These are phyloP conservation scores for Cyclura pinguis DNA, from an alignment of 2,797 vertebrate species.

Conservation along the genomic window DNA sequence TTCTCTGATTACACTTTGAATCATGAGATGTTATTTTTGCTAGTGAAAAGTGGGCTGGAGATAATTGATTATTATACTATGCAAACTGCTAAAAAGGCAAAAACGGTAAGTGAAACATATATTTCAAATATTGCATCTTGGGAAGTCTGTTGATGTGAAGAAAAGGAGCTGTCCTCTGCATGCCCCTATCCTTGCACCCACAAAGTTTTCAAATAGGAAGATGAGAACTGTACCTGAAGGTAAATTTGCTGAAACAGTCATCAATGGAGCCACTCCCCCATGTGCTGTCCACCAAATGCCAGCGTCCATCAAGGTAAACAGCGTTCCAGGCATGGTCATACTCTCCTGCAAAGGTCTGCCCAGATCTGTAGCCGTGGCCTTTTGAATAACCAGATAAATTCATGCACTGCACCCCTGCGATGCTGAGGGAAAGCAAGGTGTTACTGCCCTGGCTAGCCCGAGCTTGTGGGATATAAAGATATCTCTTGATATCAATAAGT, in stretches of 20 bases:
- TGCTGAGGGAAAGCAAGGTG: slow-evolving; percentile 66
- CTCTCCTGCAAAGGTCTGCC: slow-evolving; percentile 78
- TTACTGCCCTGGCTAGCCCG: no score
- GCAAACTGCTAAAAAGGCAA: not conserved
- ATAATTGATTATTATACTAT: not conserved
- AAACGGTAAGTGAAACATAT: not conserved
- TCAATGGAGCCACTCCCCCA: slow-evolving; percentile 83
- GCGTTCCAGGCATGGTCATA: slow-evolving; percentile 83
- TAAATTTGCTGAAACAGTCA: slow-evolving; percentile 79
- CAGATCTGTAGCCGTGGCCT: slow-evolving; percentile 77
- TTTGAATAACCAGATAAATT: slow-evolving; percentile 82
- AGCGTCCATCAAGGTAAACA: slow-evolving; percentile 80
- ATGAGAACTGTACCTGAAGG: slow-evolving; percentile 79
- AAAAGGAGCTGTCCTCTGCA: not conserved
- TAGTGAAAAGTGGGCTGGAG: no score
- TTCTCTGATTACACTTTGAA: no score
- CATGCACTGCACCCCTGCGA: slow-evolving; percentile 82
- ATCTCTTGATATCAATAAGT: no score
- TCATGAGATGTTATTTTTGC: no score
- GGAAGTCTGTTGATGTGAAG: no score
- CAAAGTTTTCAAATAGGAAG: not conserved
- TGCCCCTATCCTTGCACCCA: not conserved
- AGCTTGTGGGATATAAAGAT: no score
- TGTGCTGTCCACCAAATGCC: slow-evolving; percentile 86
- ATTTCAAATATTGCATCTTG: not conserved